These are phyloP conservation scores for Tetrao urogallus DNA, from an alignment of 2,113 vertebrate genomes.

Conservation along the genomic window DNA sequence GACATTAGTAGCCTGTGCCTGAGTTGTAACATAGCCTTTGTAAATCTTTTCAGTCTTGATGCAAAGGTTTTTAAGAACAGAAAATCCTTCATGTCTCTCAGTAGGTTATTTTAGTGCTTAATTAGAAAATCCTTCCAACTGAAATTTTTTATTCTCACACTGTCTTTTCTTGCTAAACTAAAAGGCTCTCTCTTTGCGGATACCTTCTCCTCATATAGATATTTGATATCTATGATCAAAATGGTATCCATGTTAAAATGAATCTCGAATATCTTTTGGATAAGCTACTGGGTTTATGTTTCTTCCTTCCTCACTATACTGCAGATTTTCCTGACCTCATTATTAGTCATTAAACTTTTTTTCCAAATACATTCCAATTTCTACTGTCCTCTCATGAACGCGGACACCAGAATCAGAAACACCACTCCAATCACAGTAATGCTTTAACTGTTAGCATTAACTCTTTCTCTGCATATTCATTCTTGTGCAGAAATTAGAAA, in stretches of 20 bases:
- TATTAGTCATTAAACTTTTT: not conserved
- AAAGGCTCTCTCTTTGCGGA: not conserved
- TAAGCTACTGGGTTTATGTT: not conserved
- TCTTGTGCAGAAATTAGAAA: not conserved
- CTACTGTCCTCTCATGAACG: not conserved
- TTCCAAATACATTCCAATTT: not conserved
- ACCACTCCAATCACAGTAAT: not conserved
- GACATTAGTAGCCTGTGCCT: not conserved
- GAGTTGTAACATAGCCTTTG: not conserved
- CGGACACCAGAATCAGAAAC: not conserved
- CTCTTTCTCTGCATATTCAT: not conserved
- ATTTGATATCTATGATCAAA: not conserved
- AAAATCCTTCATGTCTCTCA: not conserved
- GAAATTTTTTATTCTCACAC: not conserved
- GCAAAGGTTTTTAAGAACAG: not conserved
- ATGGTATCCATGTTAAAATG: not conserved
- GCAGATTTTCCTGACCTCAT: not conserved
- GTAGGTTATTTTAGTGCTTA: not conserved
- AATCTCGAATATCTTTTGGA: not conserved
- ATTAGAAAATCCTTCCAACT: not conserved
- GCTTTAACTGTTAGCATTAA: not conserved
- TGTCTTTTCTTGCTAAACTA: not conserved
- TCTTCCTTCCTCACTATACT: not conserved
- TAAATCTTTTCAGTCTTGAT: slow-evolving; percentile 20
- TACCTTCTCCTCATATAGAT: not conserved